Evolutionary conservation across 2,888 invertebrate genomes (phyloP), one percentile per base, ranked within the genome.

Genomic region (Eupithecia subumbrata): DNA sequence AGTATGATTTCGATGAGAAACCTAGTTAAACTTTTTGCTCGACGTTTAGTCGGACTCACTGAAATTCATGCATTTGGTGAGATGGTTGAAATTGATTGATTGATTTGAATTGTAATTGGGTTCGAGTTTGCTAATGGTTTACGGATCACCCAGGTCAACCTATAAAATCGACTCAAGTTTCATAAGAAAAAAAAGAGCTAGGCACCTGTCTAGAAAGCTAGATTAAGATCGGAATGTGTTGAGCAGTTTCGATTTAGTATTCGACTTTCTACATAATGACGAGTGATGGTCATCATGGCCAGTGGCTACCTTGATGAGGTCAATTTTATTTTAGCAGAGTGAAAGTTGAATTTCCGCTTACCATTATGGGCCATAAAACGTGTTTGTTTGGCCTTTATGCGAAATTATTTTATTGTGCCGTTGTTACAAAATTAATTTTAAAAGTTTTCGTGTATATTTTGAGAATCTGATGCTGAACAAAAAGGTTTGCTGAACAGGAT

Each of bases 341-440:
- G 86, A 86, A 86, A 86, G 86, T 66, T 64, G 22, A 76, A 75
- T 82, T 82, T 81, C 84, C 80, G 40, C 40, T 43, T 68, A 68
- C 30, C 64, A 64, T 68, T 5, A 5, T 67, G 68, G 43, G 40
- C 40, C 7, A 12, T 40, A 40, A 14, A 14, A 67, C 40, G 18
- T 34, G 64, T 64, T 25, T 68, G 43, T 68, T 5, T 7, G 25
- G 68, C 25, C 16, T 68, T 25, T 22, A 12, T 14, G 43, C 43
- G 22, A 68, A 68, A 40, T 45, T 40, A 45, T 68, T 40, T 3
- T 22, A 34, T 22, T 5, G 43, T 45, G 14, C 22, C 16, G 40
- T 16, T 25, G 37, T 68, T 67, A 2, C 9, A 63, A 30, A n/a
- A 63, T 16, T 7, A 16, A 30, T 52, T 52, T 52, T 9, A 63